These are phyloP conservation scores for Microcebus lehilahytsara DNA, from an alignment of 2,113 vertebrate genomes.

Conservation along the genomic window DNA sequence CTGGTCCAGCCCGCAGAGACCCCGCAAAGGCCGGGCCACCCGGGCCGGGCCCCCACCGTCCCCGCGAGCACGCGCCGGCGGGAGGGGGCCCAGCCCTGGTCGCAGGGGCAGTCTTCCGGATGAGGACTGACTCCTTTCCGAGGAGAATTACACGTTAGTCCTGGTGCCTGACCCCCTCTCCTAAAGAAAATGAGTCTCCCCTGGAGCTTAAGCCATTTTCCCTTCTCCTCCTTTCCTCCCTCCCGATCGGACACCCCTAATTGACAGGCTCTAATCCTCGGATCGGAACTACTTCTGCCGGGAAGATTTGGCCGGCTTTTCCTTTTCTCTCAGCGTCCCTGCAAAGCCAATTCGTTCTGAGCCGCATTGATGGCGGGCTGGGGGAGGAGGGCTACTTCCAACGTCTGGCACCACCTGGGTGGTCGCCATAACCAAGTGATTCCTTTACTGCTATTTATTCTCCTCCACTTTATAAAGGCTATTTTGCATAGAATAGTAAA, in stretches of 20 bases:
- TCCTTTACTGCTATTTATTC: neutral
- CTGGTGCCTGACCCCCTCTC: neutral
- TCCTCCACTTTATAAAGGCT: neutral
- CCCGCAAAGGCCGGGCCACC: neutral
- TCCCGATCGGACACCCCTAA: constrained; percentile 25
- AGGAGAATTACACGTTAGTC: neutral
- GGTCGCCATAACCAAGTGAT: constrained; percentile 45
- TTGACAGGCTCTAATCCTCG: constrained; percentile 62
- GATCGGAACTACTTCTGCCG: constrained; percentile 52
- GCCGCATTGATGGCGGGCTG: neutral
- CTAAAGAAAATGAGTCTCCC: neutral
- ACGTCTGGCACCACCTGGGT: constrained; percentile 69
- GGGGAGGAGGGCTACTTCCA: constrained; percentile 16
- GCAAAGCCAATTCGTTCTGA: constrained; percentile 68
- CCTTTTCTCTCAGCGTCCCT: constrained; percentile 22
- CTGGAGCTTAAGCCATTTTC: neutral
- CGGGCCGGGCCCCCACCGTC: neutral
- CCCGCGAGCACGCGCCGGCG: rapidly evolving
- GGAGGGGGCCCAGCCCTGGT: neutral
- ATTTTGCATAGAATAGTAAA: neutral
- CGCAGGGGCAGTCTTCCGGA: neutral
- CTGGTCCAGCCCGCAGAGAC: neutral
- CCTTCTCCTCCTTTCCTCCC: neutral
- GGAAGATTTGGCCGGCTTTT: constrained; percentile 51
- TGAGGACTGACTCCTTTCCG: neutral